Percentiles rank a stretch among this genome's conserved stretches.
Conservation (phyloP, 1,140 invertebrate species). For the Hylyphantes graminicola region DNA sequence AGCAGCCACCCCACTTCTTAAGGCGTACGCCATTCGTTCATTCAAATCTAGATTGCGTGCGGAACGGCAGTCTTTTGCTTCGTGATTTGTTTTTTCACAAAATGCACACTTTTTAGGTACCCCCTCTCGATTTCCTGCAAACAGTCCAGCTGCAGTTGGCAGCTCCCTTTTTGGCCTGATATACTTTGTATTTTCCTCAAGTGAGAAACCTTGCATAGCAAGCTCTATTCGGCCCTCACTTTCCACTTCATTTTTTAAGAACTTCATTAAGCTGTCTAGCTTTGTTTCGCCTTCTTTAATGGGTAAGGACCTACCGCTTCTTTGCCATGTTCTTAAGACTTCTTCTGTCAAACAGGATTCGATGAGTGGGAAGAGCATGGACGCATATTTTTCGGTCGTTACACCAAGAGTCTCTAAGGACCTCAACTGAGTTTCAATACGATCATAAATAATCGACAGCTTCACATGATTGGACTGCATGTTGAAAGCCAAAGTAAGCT, state of each 20-base stretch:
- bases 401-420: conserved; percentile 64
- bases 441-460: neutral
- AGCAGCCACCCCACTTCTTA: neutral
- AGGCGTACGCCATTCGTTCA: conserved; percentile 1
- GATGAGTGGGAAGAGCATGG: conserved; percentile 64
- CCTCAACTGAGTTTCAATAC: conserved; percentile 63
- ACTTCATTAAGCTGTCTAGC: neutral
- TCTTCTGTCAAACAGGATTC: conserved; percentile 49
- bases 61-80: neutral
- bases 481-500: neutral
- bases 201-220: neutral
- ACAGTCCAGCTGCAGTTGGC: neutral
- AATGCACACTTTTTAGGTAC: neutral
- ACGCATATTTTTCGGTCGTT: conserved; percentile 64
- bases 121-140: neutral
- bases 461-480: neutral
- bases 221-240: neutral
- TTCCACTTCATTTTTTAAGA: conserved; percentile 1
- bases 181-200: neutral
- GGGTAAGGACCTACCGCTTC: neutral
- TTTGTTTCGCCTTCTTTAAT: neutral
- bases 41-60: neutral
- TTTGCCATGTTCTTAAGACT: neutral
- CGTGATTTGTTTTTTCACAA: neutral
- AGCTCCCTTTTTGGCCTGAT: neutral